phyloP scores from a whole-genome alignment of 1,140 invertebrate genomes.

The Apis dorsata region DNA sequence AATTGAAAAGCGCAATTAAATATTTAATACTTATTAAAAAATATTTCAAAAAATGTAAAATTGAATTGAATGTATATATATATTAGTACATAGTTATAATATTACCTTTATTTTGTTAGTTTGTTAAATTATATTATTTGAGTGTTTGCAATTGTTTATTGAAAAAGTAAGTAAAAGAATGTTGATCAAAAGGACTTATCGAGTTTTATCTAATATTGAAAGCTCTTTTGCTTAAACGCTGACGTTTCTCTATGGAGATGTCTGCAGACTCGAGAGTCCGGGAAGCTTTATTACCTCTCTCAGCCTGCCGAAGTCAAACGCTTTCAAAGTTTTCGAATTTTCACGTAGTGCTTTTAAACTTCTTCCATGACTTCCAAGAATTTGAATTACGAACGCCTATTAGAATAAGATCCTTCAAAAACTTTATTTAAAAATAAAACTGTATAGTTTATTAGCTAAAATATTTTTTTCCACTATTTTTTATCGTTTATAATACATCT shows the following conservation, averaged over 20 bases:
- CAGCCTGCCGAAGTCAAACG: background rate
- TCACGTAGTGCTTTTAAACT: background rate
- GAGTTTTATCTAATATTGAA: conserved; percentile 23
- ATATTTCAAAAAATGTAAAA: background rate
- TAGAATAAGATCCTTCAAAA: background rate
- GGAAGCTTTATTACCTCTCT: conserved; percentile 36
- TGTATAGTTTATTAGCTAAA: background rate
- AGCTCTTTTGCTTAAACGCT: conserved; percentile 40
- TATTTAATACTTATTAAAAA: background rate
- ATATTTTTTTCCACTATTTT: too few species aligned
- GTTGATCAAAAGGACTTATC: background rate
- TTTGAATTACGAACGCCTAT: background rate
- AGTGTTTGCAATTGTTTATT: background rate
- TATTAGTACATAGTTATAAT: too few species aligned
- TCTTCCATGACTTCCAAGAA: background rate
- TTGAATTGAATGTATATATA: too few species aligned
- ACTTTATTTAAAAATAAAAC: background rate
- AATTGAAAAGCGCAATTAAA: background rate
- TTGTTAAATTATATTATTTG: too few species aligned
- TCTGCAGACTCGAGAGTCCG: background rate
- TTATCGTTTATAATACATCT: too few species aligned
- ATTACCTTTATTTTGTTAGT: too few species aligned
- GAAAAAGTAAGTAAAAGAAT: background rate
- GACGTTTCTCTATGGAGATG: conserved; percentile 27
- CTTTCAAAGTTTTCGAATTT: conserved; percentile 5